Conservation (phyloP, 2,113 vertebrate species). For the Thunnus thynnus region DNA sequence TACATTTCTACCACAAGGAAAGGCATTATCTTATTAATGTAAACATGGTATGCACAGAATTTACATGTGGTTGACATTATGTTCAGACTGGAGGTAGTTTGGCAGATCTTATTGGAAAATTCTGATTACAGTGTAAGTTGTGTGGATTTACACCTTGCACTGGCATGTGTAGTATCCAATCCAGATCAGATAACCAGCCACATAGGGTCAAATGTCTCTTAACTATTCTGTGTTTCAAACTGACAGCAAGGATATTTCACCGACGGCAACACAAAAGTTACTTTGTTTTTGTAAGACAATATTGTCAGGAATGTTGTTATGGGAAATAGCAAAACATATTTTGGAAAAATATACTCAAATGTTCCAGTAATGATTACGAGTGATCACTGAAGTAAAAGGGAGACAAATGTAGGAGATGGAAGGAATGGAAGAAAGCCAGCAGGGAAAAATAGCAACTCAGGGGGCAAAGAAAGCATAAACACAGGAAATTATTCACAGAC, state of each 20-base stretch:
- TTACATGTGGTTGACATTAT: neutral
- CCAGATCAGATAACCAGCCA: neutral
- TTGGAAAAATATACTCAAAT: conserved; percentile 43
- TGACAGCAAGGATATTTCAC: too few species aligned
- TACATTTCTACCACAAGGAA: neutral
- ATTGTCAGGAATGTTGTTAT: conserved; percentile 15
- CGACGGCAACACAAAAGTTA: neutral
- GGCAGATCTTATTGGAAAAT: neutral
- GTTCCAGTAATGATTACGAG: conserved; percentile 55
- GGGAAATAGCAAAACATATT: conserved; percentile 33
- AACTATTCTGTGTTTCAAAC: neutral
- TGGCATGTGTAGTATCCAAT: neutral
- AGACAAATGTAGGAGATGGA: conserved; percentile 60
- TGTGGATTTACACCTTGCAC: neutral
- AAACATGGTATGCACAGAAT: neutral
- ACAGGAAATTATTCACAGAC: conserved; percentile 83
- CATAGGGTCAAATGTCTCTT: neutral
- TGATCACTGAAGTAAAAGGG: conserved; percentile 53
- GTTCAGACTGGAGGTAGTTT: neutral
- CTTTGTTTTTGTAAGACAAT: neutral
- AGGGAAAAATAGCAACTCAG: conserved; percentile 74
- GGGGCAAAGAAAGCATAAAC: conserved; percentile 80
- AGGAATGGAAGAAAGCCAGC: conserved; percentile 65
- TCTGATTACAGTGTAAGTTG: conserved; percentile 2
- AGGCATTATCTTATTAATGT: neutral